Conservation (phyloP, 2,797 vertebrate species). For the Neosalanx taihuensis region DNA sequence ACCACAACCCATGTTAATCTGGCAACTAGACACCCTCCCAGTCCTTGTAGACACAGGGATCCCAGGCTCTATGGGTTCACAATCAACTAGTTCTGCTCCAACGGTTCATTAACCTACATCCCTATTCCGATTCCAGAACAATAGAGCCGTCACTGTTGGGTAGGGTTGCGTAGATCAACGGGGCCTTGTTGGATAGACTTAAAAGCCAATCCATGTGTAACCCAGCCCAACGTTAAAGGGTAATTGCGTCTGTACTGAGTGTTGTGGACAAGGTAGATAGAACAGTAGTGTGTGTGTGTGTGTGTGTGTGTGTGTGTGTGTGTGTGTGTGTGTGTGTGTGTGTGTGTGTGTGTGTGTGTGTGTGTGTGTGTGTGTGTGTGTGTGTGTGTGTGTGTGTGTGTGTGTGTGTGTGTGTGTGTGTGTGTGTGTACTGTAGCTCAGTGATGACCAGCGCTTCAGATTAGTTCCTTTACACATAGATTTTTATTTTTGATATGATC, state of each 20-base stretch:
- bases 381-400: constrained; percentile 22
- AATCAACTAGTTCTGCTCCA: constrained; percentile 49
- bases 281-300: constrained; percentile 8
- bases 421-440: too few species aligned
- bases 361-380: constrained; percentile 34
- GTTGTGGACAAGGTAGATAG: neutral
- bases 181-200: constrained; percentile 44
- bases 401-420: neutral
- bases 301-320: constrained; percentile 22
- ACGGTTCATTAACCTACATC: constrained; percentile 56
- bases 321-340: constrained; percentile 17
- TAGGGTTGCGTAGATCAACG: constrained; percentile 47
- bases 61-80: constrained; percentile 29
- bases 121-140: constrained; percentile 49
- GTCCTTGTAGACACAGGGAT: neutral
- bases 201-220: constrained; percentile 48
- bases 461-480: too few species aligned
- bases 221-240: constrained; percentile 39
- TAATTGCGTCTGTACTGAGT: constrained; percentile 45
- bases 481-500: too few species aligned
- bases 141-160: constrained; percentile 18
- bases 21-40: neutral
- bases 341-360: constrained; percentile 15
- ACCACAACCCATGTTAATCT: constrained; percentile 16
- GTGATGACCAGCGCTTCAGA: neutral